Conservation (phyloP, 2,888 invertebrate genomes). For the Machimus rusticus region DNA sequence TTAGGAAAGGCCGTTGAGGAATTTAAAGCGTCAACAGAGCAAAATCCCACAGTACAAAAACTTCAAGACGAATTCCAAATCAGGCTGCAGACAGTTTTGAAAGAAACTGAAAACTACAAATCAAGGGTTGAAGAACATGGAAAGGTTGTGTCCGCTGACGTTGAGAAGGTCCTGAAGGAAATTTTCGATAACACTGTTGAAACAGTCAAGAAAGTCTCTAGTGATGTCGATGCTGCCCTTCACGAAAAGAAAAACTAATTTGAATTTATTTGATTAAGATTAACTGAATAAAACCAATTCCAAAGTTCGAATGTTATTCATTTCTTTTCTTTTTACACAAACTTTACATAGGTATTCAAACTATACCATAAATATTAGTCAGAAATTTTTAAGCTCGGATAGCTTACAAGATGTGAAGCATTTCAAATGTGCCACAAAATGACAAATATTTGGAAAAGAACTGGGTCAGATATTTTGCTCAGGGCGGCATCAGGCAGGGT, state of each 20-base stretch:
- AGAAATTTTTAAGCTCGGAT: no score
- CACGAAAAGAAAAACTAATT: slow-evolving; percentile 18
- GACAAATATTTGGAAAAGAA: neutral
- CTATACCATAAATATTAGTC: neutral
- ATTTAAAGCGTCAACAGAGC: slow-evolving; percentile 35
- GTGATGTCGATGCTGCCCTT: slow-evolving; percentile 22
- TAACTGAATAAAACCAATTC: neutral
- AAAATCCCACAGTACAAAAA: slow-evolving; percentile 35
- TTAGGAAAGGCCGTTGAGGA: slow-evolving; percentile 21
- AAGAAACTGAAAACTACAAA: slow-evolving; percentile 39
- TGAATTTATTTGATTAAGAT: neutral
- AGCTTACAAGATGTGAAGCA: no score
- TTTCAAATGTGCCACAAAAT: neutral
- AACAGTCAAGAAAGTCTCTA: slow-evolving; percentile 41
- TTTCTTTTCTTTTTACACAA: neutral
- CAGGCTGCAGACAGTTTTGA: slow-evolving; percentile 7
- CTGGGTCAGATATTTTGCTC: neutral
- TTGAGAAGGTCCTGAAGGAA: slow-evolving; percentile 38
- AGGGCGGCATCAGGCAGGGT: no score
- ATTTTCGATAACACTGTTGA: slow-evolving; percentile 40
- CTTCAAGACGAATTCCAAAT: slow-evolving; percentile 31
- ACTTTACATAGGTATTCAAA: neutral
- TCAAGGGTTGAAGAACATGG: slow-evolving; percentile 35
- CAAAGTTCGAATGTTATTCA: neutral
- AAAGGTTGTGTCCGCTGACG: slow-evolving; percentile 24